Evolutionary conservation across 2,888 invertebrate genomes (phyloP).

Genomic region (Pristionchus mayeri): DNA sequence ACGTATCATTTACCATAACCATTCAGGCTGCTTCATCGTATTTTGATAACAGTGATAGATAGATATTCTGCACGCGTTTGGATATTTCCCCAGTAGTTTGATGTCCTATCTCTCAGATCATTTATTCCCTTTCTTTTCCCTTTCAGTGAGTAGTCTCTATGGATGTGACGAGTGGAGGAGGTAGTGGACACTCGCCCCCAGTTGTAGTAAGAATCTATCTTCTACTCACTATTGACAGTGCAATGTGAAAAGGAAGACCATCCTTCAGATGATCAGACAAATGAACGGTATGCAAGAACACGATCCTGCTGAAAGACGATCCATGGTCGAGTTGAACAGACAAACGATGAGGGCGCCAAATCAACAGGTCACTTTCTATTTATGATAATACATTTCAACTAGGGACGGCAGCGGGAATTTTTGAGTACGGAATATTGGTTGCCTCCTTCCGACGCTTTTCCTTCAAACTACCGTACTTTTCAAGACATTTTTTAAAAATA

Average conservation of each 20-base stretch:
- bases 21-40: not conserved
- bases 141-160: constrained; percentile 37
- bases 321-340: constrained; percentile 38
- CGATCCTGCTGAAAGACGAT: constrained; percentile 11
- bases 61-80: no score
- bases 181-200: not conserved
- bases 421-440: no score
- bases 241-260: no score
- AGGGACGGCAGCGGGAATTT: no score
- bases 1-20: not conserved
- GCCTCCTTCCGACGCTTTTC: no score
- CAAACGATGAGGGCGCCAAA: constrained; percentile 27
- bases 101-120: constrained; percentile 29
- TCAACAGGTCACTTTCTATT: not conserved
- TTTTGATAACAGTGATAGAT: not conserved
- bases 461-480: no score
- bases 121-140: not conserved
- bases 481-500: no score
- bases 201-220: not conserved
- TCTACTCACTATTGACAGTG: not conserved
- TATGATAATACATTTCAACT: not conserved
- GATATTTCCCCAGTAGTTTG: constrained; percentile 27
- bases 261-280: constrained; percentile 14
- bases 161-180: constrained; percentile 22
- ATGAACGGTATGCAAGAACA: not conserved